These are phyloP conservation scores for Mya arenaria DNA, from an alignment of 1,140 invertebrate genomes.

Conservation along the genomic window DNA sequence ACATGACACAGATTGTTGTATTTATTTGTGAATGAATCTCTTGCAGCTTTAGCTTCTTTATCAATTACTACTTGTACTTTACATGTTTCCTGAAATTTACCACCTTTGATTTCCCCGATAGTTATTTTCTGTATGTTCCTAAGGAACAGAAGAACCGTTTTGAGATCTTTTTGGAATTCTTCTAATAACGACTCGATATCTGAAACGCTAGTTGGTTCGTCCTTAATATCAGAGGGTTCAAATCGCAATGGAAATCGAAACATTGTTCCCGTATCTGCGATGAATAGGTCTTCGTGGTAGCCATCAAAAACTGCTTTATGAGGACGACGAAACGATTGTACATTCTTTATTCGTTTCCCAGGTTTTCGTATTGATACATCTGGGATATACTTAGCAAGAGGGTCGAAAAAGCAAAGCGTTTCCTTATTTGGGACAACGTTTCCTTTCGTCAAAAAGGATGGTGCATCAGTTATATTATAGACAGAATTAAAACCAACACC, in stretches of 20 bases:
- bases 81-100: not conserved
- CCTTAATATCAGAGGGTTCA: slow-evolving; percentile 64
- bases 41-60: not conserved
- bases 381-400: slow-evolving; percentile 9
- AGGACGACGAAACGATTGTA: not conserved
- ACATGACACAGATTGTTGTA: not conserved
- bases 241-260: slow-evolving; percentile 66
- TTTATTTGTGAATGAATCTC: not conserved
- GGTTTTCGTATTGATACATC: not conserved
- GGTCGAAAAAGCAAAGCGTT: slow-evolving; percentile 45
- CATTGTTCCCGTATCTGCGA: slow-evolving; percentile 52
- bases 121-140: slow-evolving; percentile 61
- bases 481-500: slow-evolving; percentile 44
- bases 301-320: not conserved
- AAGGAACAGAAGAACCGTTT: slow-evolving; percentile 70
- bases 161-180: slow-evolving; percentile 62
- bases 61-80: not conserved
- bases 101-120: not conserved
- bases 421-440: not conserved
- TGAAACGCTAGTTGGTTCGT: slow-evolving; percentile 60
- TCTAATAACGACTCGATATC: slow-evolving; percentile 66
- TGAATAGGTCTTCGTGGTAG: not conserved
- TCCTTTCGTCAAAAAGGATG: slow-evolving; percentile 27
- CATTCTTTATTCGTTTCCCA: slow-evolving; percentile 13
- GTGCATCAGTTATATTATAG: slow-evolving; percentile 41